These are phyloP conservation scores for Burhinus oedicnemus DNA, from an alignment of 2,113 vertebrate genomes.

Conservation along the genomic window DNA sequence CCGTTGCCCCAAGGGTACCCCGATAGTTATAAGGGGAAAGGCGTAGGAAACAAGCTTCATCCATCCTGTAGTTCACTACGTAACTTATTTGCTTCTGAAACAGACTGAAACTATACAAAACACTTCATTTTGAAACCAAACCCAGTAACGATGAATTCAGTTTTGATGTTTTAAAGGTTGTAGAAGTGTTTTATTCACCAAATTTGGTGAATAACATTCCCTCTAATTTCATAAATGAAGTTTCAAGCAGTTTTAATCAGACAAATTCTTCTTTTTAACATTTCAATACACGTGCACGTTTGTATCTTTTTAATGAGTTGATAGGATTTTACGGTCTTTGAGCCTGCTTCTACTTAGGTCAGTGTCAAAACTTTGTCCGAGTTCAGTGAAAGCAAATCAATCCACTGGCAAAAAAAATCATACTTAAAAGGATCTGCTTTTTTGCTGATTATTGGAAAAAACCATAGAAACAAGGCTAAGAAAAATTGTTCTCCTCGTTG, in stretches of 20 bases:
- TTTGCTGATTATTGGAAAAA: not conserved
- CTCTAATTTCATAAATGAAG: rapidly evolving
- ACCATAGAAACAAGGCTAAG: not conserved
- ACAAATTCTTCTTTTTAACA: not conserved
- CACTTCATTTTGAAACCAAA: not conserved
- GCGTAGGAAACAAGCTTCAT: not conserved
- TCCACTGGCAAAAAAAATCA: not conserved
- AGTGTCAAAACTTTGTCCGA: slow-evolving; percentile 1
- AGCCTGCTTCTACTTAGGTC: not conserved
- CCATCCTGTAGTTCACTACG: too few relatives aligned
- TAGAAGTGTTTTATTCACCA: not conserved
- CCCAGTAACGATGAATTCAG: rapidly evolving
- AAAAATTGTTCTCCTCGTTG: rapidly evolving
- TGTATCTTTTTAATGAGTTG: slow-evolving; percentile 47
- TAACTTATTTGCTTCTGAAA: not conserved
- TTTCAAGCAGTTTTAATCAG: not conserved
- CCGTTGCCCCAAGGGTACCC: not conserved
- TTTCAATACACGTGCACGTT: not conserved
- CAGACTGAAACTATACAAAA: not conserved
- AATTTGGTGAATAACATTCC: not conserved
- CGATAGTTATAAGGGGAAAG: not conserved
- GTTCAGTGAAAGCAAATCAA: slow-evolving; percentile 1
- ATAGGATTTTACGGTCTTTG: not conserved
- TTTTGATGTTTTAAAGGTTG: too few relatives aligned
- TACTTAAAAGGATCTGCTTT: not conserved